Evolutionary conservation across 2,888 invertebrate genomes (phyloP), one percentile per base, ranked within the genome.

Genomic region (Julus scandinavius): DNA sequence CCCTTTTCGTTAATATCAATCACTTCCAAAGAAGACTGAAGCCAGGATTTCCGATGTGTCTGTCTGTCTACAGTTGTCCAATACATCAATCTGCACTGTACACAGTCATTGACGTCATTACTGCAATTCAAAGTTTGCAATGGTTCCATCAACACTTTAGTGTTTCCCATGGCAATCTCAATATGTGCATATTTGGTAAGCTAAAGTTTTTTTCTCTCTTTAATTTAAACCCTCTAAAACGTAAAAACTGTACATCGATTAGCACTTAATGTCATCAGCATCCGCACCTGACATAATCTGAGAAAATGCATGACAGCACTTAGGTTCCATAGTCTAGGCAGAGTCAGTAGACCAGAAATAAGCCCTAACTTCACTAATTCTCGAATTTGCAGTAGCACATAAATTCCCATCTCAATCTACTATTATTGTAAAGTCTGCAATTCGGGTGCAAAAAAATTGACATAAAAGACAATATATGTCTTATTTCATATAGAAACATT

Each of bases 211-310:
- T n/a, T n/a, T n/a, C n/a, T n/a, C n/a, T 72, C 15, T 72, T 72
- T 17, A 3, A 6, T 6, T 17, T 29, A 72, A 72, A 72, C 72
- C 72, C 20, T 72, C 29, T 7, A 72, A 29, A 72, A 72, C 72
- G 17, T 29, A 72, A 72, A 13, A 72, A 20, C 20, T 72, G 72
- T 1, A 7, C 7, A 72, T 72, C 72, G 72, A 72, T 72, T 72
- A 29, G 72, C n/a, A 72, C 29, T 72, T 72, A 72, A 72, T 72
- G 72, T 72, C 72, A 72, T 72, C 29, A 13, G 29, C n/a, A n/a
- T 3, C 1, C 63, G n/a, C 63, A 17, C 17, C n/a, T 63, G 63
- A 13, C 4, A 7, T 17, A 4, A 63, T 63, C 17, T 63, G 17
- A 1, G 63, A n/a, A 17, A 63, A 63, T 29, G 72, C 72, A 20